These are phyloP conservation scores for Amphiduros pacificus DNA, from an alignment of 2,888 invertebrate genomes.

Conservation along the genomic window DNA sequence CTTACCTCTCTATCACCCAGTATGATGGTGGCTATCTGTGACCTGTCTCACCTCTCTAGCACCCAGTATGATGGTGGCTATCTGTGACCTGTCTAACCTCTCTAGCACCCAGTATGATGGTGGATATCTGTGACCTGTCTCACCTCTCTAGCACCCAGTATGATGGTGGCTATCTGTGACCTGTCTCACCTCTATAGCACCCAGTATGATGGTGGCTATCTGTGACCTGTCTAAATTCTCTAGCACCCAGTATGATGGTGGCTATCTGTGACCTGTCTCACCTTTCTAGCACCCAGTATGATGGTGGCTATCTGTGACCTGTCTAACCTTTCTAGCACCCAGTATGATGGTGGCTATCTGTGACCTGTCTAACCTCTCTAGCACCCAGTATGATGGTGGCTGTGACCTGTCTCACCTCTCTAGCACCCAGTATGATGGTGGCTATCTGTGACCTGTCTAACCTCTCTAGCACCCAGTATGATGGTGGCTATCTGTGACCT, in stretches of 20 bases:
- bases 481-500: too few species aligned
- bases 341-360: too few species aligned
- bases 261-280: too few species aligned
- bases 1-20: conserved; percentile 98
- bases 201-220: conserved; percentile 94
- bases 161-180: too few species aligned
- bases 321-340: conserved; percentile 99
- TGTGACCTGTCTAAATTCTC: conserved; percentile 99
- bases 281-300: conserved; percentile 92
- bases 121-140: conserved; percentile 94
- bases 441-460: conserved; percentile 97
- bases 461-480: too few species aligned
- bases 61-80: conserved; percentile 95
- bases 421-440: conserved; percentile 93
- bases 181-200: conserved; percentile 86
- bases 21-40: conserved; percentile 96
- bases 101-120: conserved; percentile 95
- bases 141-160: too few species aligned
- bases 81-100: conserved; percentile 98
- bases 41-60: conserved; percentile 89
- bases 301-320: conserved; percentile 96
- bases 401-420: conserved; percentile 84
- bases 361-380: too few species aligned
- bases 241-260: too few species aligned
- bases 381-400: too few species aligned